Conservation (phyloP, 2,113 vertebrate genomes). For the Hippopotamus amphibius region DNA sequence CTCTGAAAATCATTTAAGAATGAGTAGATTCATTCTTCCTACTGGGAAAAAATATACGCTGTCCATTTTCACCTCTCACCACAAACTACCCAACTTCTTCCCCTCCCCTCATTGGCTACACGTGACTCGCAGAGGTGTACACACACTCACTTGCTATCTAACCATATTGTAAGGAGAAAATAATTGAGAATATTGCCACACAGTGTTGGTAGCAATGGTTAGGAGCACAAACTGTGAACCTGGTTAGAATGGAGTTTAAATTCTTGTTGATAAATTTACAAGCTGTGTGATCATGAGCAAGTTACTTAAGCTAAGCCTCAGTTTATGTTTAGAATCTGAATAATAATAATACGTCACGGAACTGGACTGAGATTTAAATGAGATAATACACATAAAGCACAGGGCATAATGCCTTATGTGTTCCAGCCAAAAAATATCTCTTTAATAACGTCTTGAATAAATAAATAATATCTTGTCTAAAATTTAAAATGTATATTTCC, state of each 20-base stretch:
- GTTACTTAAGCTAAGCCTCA: background rate
- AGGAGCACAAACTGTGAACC: background rate
- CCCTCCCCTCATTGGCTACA: background rate
- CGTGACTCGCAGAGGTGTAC: background rate
- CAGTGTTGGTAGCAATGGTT: background rate
- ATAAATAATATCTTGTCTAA: background rate
- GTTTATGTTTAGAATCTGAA: background rate
- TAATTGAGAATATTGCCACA: background rate
- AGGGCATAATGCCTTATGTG: background rate
- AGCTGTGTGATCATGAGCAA: background rate
- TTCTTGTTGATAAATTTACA: background rate
- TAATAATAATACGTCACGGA: background rate
- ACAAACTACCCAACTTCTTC: background rate
- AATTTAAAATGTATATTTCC: background rate
- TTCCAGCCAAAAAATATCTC: background rate
- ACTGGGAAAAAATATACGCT: background rate
- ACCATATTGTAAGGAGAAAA: background rate
- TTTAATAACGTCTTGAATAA: conserved; percentile 11
- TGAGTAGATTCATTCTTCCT: background rate
- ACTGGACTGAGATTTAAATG: background rate
- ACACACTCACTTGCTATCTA: background rate
- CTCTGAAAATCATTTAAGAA: conserved; percentile 16
- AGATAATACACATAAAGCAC: background rate
- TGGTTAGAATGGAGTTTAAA: background rate
- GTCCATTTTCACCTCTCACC: background rate